Base-by-base conservation (phyloP, 2,113 vertebrate species). In the Rhinoderma darwinii region DNA sequence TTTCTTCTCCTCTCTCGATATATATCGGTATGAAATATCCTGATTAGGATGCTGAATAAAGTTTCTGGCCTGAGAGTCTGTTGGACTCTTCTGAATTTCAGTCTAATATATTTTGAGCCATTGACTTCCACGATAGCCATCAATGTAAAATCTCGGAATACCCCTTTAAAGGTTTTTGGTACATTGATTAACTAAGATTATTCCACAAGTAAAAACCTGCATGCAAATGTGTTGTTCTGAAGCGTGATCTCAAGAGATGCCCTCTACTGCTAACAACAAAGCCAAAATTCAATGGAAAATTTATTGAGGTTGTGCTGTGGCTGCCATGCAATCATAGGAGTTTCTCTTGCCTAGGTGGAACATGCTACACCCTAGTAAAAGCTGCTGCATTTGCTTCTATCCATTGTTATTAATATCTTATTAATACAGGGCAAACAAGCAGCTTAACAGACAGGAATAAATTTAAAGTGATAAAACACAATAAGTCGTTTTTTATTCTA, bases 291-390 rank as follows among this genome's bases (percentile, higher is more conserved):
- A 39, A 47, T n/a, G 32, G 43, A 51, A 70, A 43, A 44, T 86
- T 35, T 82, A 44, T 82, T 51, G 50, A 76, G 51, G 35, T 61
- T 59, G 54, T 76, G 27, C 66, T 68, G 15, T 20, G 59, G 25
- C 25, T 70, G 84, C 76, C 37, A 25, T 82, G 50, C 12, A 56
- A 82, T 86, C 47, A 56, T 81, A 86, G 85, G 77, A 61, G 85
- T 86, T 86, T 74, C 61, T 72, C n/a, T 74, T 73, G 47, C 72
- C 76, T 86, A 86, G 85, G 85, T 72, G 85, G 85, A 82, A 35
- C 85, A 59, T 59, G 85, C 27, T 80, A 86, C 85, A 74, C 85
- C 85, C 85, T 81, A 56, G 77, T 81, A 41, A 72, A 86, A 81
- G 68, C 66, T 82, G 77, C 25, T 72, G 77, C 32, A 27, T 56